These are phyloP conservation scores for Bombus picipes DNA, from an alignment of 1,140 invertebrate genomes.

Conservation along the genomic window DNA sequence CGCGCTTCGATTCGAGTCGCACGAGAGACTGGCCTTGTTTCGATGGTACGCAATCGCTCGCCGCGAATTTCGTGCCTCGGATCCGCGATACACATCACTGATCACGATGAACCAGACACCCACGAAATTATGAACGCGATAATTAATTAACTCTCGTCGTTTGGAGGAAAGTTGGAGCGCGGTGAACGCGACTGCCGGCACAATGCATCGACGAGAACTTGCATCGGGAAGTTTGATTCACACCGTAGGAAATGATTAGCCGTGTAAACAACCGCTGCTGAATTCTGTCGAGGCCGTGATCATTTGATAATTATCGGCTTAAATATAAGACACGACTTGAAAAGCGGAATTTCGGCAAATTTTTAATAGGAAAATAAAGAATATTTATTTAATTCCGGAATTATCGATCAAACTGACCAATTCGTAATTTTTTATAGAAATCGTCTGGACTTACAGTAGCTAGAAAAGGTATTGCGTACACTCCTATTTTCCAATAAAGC, in stretches of 20 bases:
- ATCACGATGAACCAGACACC: constrained; percentile 28
- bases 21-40: constrained; percentile 11
- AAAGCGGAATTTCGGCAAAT: neutral
- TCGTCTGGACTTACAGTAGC: neutral
- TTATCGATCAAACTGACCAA: neutral
- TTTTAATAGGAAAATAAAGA: neutral
- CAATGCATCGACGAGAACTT: constrained; percentile 42
- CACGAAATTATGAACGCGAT: constrained; percentile 33
- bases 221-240: constrained; percentile 41
- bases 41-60: constrained; percentile 36
- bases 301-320: constrained; percentile 13
- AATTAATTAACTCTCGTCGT: constrained; percentile 57
- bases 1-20: constrained; percentile 21
- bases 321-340: too few relatives aligned
- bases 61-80: constrained; percentile 17
- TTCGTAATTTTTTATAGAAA: neutral
- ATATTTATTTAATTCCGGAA: neutral
- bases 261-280: neutral
- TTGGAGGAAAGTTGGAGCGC: constrained; percentile 26
- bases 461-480: too few relatives aligned
- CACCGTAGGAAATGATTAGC: constrained; percentile 27
- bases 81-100: constrained; percentile 40
- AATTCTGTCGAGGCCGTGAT: neutral
- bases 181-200: neutral
- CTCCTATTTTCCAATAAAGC: too few relatives aligned